Evolutionary conservation across 2,113 vertebrate genomes (phyloP).

Genomic region (Periophthalmus modestus): DNA sequence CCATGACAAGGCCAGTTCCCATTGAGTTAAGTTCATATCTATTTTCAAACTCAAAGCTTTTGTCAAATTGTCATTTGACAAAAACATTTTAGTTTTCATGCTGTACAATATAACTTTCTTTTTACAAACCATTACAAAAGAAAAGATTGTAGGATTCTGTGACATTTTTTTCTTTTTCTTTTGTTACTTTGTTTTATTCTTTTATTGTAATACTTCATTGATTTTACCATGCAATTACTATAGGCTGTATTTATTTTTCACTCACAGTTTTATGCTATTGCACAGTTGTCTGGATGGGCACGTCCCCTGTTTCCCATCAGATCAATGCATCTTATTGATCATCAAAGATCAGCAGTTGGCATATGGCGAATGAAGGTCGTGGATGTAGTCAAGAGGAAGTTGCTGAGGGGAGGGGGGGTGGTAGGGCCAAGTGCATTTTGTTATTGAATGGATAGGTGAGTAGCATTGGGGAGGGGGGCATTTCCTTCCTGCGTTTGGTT

Average conservation of each 20-base stretch:
- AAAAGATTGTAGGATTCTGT: not conserved
- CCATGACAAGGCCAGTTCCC: constrained; percentile 14
- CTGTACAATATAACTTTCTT: not conserved
- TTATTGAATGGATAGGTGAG: constrained; percentile 53
- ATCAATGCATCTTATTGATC: constrained; percentile 40
- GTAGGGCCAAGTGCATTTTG: constrained; percentile 52
- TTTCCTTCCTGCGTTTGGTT: constrained; percentile 68
- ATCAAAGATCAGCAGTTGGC: constrained; percentile 29
- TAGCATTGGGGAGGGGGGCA: constrained; percentile 39
- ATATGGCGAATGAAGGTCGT: constrained; percentile 30
- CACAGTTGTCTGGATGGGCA: not conserved
- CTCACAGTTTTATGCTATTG: constrained; percentile 2
- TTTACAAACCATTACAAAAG: not conserved
- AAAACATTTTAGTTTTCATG: not conserved
- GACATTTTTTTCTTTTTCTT: no score
- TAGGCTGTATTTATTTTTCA: not conserved
- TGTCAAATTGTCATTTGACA: not conserved
- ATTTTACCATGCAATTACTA: not conserved
- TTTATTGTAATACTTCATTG: not conserved
- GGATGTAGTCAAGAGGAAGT: constrained; percentile 15
- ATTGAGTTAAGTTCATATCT: constrained; percentile 29
- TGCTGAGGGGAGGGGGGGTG: not conserved
- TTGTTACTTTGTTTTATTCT: no score
- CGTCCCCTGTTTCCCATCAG: not conserved
- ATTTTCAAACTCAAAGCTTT: constrained; percentile 25